Percentiles rank a stretch among this genome's conserved stretches.
These are phyloP conservation scores for Parochlus steinenii DNA, from an alignment of 2,888 invertebrate species.

Conservation along the genomic window DNA sequence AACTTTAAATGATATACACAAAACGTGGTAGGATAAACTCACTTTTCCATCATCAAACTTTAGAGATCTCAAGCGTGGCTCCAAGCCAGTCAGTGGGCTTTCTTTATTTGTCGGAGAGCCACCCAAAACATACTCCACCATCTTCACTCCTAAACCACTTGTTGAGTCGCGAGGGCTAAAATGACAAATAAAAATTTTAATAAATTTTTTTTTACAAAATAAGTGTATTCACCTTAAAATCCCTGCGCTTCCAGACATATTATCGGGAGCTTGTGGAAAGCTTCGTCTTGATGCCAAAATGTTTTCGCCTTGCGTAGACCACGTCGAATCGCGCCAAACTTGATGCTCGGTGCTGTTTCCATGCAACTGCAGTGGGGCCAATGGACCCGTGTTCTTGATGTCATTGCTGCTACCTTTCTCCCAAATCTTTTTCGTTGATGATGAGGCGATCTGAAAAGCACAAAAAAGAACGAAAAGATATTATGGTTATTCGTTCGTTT, in stretches of 20 bases:
- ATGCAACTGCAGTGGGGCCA: conserved; percentile 54
- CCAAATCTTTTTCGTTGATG: conserved; percentile 88
- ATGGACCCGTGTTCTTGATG: conserved; percentile 58
- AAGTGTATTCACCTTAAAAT: conserved; percentile 25
- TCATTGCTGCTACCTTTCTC: conserved; percentile 59
- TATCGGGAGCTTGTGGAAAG: conserved; percentile 43
- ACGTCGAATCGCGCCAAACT: conserved; percentile 51
- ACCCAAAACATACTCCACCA: conserved; percentile 96
- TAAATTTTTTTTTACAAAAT: conserved; percentile 19
- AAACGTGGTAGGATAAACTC: too few species aligned
- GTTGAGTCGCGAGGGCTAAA: conserved; percentile 76
- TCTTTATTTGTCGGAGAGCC: conserved; percentile 74
- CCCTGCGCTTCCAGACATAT: conserved; percentile 32
- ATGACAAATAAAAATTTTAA: conserved; percentile 20
- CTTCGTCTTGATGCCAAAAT: conserved; percentile 62
- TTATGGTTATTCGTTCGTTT: background rate
- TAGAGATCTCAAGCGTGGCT: conserved; percentile 45
- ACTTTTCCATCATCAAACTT: conserved; percentile 40
- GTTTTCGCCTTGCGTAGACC: conserved; percentile 78
- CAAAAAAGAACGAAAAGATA: conserved; percentile 15
- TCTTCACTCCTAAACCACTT: conserved; percentile 84
- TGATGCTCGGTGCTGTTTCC: conserved; percentile 40
- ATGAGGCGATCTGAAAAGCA: conserved; percentile 68
- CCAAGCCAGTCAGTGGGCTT: conserved; percentile 35
- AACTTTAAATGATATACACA: conserved; percentile 1